Conservation (phyloP, 2,797 vertebrate genomes). For the Sebastes oblongus region DNA sequence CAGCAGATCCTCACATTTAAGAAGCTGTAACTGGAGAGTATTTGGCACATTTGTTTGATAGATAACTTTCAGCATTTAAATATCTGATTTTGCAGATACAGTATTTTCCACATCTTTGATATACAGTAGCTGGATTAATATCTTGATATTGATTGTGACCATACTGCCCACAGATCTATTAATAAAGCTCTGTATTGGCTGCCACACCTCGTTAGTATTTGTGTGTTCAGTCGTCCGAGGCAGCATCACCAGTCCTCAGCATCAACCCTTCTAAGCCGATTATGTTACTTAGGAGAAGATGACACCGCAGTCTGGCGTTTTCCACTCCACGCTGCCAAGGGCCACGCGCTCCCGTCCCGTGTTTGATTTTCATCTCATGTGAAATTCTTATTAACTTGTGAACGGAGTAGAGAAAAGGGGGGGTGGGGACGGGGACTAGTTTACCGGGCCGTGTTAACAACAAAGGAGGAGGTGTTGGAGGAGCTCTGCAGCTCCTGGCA, state of each 20-base stretch:
- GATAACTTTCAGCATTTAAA: neutral
- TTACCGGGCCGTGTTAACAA: neutral
- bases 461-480: neutral
- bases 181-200: conserved; percentile 19
- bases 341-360: conserved; percentile 1
- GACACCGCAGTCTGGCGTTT: conserved; percentile 67
- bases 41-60: neutral
- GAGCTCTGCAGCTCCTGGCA: conserved; percentile 22
- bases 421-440: neutral
- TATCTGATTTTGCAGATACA: neutral
- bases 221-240: conserved; percentile 17
- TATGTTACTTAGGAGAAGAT: conserved; percentile 76
- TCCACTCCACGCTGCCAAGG: conserved; percentile 61
- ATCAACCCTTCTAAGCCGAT: conserved; percentile 72
- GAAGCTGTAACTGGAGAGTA: neutral
- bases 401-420: neutral
- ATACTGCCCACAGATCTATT: conserved; percentile 11
- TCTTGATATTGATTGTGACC: neutral
- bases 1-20: neutral
- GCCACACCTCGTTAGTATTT: conserved; percentile 34
- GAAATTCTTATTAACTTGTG: conserved; percentile 4
- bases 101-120: neutral
- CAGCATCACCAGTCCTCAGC: conserved; percentile 53
- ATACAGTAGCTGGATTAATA: neutral
- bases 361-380: conserved; percentile 32